Evolutionary conservation across 2,888 invertebrate genomes (phyloP), one percentile per base, ranked within the genome.

Genomic region (Eubasilissa splendida): DNA sequence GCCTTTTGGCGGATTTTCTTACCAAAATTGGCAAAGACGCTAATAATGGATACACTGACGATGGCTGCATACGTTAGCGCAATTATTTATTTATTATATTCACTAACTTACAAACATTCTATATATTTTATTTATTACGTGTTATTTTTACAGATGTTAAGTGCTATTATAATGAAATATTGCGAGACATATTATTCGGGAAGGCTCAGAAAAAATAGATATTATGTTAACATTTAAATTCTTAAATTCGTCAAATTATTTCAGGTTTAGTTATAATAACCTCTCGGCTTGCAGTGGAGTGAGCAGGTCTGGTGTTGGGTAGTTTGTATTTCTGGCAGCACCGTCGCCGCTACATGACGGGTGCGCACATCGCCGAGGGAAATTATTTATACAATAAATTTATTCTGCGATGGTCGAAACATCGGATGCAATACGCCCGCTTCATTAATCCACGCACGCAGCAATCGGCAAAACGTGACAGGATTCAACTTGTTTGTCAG

Each of bases 401-500:
- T 54, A 70, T 70, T 70, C 53, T 5, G 53, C n/a, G 31, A 70
- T 53, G 53, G 52, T 14, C 22, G 14, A 52, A 70, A 70, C 70
- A 52, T 70, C 31, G 53, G 70, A 53, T 53, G 70, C 70, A 54
- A 70, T 54, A 70, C 31, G 70, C 53, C 9, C 14, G 22, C 31
- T 70, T 52, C 31, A 70, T 70, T 70, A 70, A 70, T 70, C n/a
- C 53, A 70, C 11, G 70, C 70, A 52, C 70, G 22, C 52, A 53
- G 33, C 33, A 12, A 33, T 42, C 42, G 42, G 7, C 42, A 42
- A 42, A 42, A 5, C 42, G 42, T 42, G 42, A 42, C 42, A 42
- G 42, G 42, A 42, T 42, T 42, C 42, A 4, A 42, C 42, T 42
- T 42, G 42, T 42, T 42, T 42, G 42, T 42, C 7, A 42, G 42